These are phyloP conservation scores for Hylaeus volcanicus DNA, from an alignment of 1,140 invertebrate species.

Conservation along the genomic window DNA sequence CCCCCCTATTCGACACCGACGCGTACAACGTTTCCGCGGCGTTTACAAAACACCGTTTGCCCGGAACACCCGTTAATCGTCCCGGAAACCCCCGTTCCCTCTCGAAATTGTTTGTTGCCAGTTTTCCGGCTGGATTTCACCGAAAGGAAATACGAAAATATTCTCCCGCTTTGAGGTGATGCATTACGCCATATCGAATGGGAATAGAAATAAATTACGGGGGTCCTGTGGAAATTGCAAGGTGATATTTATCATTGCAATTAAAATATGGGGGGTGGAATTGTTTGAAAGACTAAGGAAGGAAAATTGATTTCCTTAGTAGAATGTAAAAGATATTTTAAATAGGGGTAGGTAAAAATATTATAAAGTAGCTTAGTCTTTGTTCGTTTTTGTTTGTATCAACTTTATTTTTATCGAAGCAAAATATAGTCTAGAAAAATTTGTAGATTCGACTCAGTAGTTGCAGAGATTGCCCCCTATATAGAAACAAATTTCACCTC, in stretches of 20 bases:
- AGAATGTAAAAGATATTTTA: too few species aligned
- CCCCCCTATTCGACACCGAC: neutral
- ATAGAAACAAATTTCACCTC: too few species aligned
- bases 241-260: too few species aligned
- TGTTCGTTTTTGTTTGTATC: too few species aligned
- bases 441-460: too few species aligned
- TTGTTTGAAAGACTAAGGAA: neutral
- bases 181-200: neutral
- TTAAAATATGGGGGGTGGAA: too few species aligned
- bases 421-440: too few species aligned
- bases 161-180: neutral
- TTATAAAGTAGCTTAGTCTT: too few species aligned
- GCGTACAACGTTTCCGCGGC: slow-evolving; percentile 34
- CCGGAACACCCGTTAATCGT: slow-evolving; percentile 55
- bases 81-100: slow-evolving; percentile 46
- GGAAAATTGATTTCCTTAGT: too few species aligned
- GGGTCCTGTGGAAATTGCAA: neutral
- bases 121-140: neutral
- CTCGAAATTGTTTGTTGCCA: slow-evolving; percentile 36
- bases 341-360: too few species aligned
- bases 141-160: slow-evolving; percentile 34
- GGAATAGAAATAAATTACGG: neutral
- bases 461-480: too few species aligned
- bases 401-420: too few species aligned
- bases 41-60: slow-evolving; percentile 50